phyloP scores from a whole-genome alignment of 92 coral and sea anemone genomes.

The Ricordea florida region DNA sequence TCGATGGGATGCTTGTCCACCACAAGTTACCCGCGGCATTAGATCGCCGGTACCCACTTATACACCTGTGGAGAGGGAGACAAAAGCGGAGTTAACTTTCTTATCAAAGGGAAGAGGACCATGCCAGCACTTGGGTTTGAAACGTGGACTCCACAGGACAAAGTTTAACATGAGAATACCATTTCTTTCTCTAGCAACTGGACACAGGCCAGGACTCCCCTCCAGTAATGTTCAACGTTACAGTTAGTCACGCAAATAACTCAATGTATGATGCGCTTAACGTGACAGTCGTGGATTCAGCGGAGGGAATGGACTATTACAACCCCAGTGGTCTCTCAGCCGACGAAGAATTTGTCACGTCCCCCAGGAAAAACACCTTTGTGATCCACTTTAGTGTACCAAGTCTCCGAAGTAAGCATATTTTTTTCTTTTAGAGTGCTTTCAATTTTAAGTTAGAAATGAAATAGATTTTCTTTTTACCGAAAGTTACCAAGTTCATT shows the following conservation, averaged over 20 bases:
- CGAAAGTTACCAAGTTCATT: background rate
- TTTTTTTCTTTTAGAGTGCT: background rate
- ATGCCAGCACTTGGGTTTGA: too few relatives aligned
- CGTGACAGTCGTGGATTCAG: constrained; percentile 69
- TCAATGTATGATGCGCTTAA: constrained; percentile 86
- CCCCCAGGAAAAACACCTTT: constrained; percentile 62
- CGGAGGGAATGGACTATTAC: constrained; percentile 71
- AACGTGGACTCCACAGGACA: too few relatives aligned
- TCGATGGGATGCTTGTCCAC: too few relatives aligned
- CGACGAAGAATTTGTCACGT: constrained; percentile 46
- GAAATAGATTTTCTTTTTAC: background rate
- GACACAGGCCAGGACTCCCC: constrained; percentile 77
- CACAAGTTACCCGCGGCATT: too few relatives aligned
- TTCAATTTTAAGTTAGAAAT: background rate
- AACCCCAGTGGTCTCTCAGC: constrained; percentile 70
- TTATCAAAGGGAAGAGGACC: too few relatives aligned
- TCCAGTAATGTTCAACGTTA: constrained; percentile 75
- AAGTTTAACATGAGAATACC: too few relatives aligned
- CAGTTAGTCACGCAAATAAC: constrained; percentile 68
- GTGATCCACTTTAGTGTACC: constrained; percentile 43
- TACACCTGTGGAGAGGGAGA: too few relatives aligned
- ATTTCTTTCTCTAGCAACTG: constrained; percentile 36
- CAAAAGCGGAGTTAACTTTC: too few relatives aligned
- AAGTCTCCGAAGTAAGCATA: constrained; percentile 62
- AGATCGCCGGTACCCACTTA: too few relatives aligned